Base-by-base conservation (phyloP, 2,888 invertebrate species). In the Antheraea yamamai region DNA sequence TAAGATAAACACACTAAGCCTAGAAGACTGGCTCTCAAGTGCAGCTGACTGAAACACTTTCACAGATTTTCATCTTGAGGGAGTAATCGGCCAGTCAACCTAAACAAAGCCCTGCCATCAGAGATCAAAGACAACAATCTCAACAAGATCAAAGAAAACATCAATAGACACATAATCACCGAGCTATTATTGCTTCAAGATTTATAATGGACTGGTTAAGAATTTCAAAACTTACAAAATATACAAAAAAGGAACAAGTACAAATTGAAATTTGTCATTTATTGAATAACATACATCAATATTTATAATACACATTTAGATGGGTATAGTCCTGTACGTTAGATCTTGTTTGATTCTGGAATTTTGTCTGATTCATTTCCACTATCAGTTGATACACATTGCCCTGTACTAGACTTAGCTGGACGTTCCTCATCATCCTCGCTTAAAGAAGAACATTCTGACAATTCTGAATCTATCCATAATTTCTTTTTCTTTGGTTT, bases 401-500 rank as follows among this genome's bases (percentile, higher is more conserved):
- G 88, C 14, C 76, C 83, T 3, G 81, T 75, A 64, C 80, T 84
- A 12, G 77, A 74, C 73, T 83, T 86, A 4, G 75, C 77, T 0
- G 73, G 68, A 68, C 68, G 39, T 68, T 88, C 90, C 61, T 86
- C 86, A 20, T 93, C 94, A 79, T 93, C 92, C 0, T 92, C 94
- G 81, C 92, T 93, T n/a, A 92, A 81, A 0, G 94, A 93, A 0
- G 94, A 94, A 77, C 95, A 92, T 75, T 95, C 95, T 0, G 95
- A 95, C 35, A 95, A 78, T 23, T 95, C 95, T 1, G 94, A 94
- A 80, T 95, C 95, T 75, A 95, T 93, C 95, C 95, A 95, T 73
- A 95, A 82, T 75, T 94, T 95, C 73, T 93, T 92, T 81, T 92
- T 93, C 77, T 93, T 93, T 2, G 85, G 87, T 76, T 90, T 91